phyloP scores from a whole-genome alignment of 2,113 vertebrate species.

The Zeus faber region DNA sequence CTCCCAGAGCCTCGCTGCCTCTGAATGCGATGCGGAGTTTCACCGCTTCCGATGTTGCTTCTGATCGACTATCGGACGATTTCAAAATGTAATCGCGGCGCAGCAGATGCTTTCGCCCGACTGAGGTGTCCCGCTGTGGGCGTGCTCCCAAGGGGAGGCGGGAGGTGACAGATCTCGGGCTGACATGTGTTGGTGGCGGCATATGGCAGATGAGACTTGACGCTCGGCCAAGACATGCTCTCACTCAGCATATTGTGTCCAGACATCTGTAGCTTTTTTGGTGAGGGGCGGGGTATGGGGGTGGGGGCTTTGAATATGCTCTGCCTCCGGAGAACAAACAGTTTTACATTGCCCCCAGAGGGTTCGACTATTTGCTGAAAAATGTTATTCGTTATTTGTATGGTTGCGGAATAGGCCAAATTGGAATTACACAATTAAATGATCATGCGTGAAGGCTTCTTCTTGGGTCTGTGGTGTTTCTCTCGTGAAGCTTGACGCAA shows the following conservation, averaged over 20 bases:
- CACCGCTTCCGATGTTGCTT: too few relatives aligned
- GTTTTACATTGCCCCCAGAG: too few relatives aligned
- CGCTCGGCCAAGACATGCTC: constrained; percentile 61
- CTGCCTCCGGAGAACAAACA: constrained; percentile 7
- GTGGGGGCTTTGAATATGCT: constrained; percentile 45
- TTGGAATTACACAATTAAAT: too few relatives aligned
- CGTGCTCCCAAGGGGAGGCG: constrained; percentile 54
- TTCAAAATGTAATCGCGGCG: constrained; percentile 12
- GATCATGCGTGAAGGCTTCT: too few relatives aligned
- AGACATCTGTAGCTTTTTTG: constrained; percentile 70
- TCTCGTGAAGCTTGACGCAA: too few relatives aligned
- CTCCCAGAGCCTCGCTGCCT: neutral
- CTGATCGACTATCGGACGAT: neutral
- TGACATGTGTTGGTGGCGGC: constrained; percentile 80
- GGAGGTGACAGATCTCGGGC: too few relatives aligned
- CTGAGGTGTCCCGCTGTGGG: constrained; percentile 18
- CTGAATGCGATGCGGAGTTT: too few relatives aligned
- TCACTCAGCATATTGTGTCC: constrained; percentile 69
- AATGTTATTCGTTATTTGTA: too few relatives aligned
- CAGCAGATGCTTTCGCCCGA: constrained; percentile 30
- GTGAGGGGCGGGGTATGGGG: constrained; percentile 25
- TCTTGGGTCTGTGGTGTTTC: too few relatives aligned
- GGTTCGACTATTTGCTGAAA: too few relatives aligned
- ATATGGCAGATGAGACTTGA: constrained; percentile 86
- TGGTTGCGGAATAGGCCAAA: too few relatives aligned